Conservation (phyloP, 1,140 invertebrate species). For the Drosophila busckii region DNA sequence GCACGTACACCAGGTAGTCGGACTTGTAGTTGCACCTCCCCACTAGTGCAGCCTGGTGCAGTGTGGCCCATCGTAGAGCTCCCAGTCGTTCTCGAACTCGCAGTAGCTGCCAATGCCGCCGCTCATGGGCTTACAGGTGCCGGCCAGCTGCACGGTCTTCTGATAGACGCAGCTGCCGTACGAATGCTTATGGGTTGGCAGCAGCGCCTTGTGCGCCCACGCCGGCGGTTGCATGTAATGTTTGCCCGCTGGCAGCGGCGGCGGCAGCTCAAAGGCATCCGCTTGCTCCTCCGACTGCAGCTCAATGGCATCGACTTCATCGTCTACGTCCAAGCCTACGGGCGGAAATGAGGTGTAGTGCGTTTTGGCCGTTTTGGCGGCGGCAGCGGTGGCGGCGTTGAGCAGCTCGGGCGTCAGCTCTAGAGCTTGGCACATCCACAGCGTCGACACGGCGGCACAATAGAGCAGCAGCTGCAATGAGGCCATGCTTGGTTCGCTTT, state of each 20-base stretch:
- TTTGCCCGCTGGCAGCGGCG: not conserved
- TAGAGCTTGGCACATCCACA: constrained; percentile 55
- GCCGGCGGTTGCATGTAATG: constrained; percentile 49
- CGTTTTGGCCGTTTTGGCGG: constrained; percentile 35
- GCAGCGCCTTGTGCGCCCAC: constrained; percentile 52
- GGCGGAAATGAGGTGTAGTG: constrained; percentile 47
- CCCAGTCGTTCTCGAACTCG: constrained; percentile 70
- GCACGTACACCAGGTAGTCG: constrained; percentile 54
- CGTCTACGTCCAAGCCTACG: constrained; percentile 48
- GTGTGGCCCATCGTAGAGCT: constrained; percentile 53
- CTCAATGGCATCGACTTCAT: constrained; percentile 52
- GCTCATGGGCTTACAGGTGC: constrained; percentile 59
- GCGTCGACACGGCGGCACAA: constrained; percentile 50
- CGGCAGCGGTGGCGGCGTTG: constrained; percentile 24
- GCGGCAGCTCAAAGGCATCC: constrained; percentile 38
- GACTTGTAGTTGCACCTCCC: constrained; percentile 7
- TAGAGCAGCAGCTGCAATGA: constrained; percentile 58
- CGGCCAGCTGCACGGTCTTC: constrained; percentile 60
- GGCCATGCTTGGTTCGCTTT: constrained; percentile 51
- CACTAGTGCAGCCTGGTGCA: constrained; percentile 27
- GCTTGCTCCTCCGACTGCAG: constrained; percentile 26
- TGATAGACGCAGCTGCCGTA: constrained; percentile 57
- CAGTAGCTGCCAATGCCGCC: constrained; percentile 53
- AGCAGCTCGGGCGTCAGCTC: constrained; percentile 39
- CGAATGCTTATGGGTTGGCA: constrained; percentile 40